Base-by-base conservation (phyloP, 2,888 invertebrate genomes). In the Galerucella pusilla region DNA sequence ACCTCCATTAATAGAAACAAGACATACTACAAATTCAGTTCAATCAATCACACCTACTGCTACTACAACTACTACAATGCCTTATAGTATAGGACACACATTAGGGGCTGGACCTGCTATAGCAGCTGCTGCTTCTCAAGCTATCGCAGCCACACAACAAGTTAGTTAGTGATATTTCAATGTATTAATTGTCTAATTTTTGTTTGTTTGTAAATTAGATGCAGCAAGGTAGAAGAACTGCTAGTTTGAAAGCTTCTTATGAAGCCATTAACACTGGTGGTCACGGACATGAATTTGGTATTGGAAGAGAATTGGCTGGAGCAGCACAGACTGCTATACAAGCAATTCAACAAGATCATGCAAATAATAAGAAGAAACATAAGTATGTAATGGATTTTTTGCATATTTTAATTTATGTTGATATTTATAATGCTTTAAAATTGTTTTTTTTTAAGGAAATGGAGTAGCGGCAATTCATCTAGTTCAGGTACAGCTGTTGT, bases 111-210 rank as follows among this genome's bases (percentile, higher is more conserved):
- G 93, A 72, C 94, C 94, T 83, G 96, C 97, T 1, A 96, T 98
- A 73, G 97, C 96, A 0, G 96, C 95, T 0, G 97, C 98, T 0
- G 98, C 97, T 0, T 97, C 97, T 28, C 97, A 98, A 86, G 98
- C 98, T 0, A 97, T 98, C 77, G 97, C 96, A 6, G 97, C 97
- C 1, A 98, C 98, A 2, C 97, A 98, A 84, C 95, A 95, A 90
- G 93, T 93, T 85, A 74, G 61, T 42, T 42, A 42, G 35, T 42
- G 35, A 42, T 7, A 42, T 42, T 6, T 42, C 35, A 9, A 9
- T 1, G 1, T 57, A 5, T 72, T 54, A 16, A 45, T 14, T 12
- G 7, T 16, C 25, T 16, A n/a, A 10, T 20, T 20, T 20, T 20
- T 16, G 2, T 61, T 35, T 68, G 54, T 71, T 79, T 75, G 75